Base-by-base conservation (phyloP, 2,888 invertebrate species). In the Rhingia rostrata region DNA sequence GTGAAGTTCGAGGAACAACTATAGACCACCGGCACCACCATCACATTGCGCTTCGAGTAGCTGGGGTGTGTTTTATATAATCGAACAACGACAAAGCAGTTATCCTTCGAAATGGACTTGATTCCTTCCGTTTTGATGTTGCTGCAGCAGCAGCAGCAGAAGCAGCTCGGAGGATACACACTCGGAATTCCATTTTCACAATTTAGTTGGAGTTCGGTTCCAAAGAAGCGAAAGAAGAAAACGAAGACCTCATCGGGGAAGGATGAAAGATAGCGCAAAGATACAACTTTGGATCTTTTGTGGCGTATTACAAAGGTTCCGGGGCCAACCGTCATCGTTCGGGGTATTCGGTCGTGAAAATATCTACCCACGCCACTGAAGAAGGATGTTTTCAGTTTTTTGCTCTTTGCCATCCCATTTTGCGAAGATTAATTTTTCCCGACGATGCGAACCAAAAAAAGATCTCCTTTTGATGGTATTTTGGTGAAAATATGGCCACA, bases 41-140 rank as follows among this genome's bases (percentile, higher is more conserved):
- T n/a, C 10, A 2, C 41, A 1, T n/a, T 30, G 4, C 1, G 14
- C 12, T 4, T 9, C 1, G 7, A 53, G 33, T 6, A 56, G 37
- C 67, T 22, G 22, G 58, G 39, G 35, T 69, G 5, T 22, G 22
- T 22, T 22, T 2, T 22, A 72, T 37, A 73, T 79, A 74, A 73
- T 74, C 67, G 79, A 79, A 79, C 83, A 74, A 73, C 72, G 73
- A 79, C 79, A 69, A 83, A 69, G 79, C 45, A 67, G 72, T 73
- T 78, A 78, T 78, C 78, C 78, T 61, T 73, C 49, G 56, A 54
- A 83, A 83, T 78, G 72, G 72, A 83, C 82, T 83, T 83, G 82
- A 83, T 83, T 78, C 72, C 56, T 67, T 61, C 45, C 67, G 63
- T 78, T 78, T 67, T 78, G 67, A 73, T 67, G 61, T 60, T 67